These are phyloP conservation scores for Pterocles gutturalis DNA, from an alignment of 2,113 vertebrate species.

Conservation along the genomic window DNA sequence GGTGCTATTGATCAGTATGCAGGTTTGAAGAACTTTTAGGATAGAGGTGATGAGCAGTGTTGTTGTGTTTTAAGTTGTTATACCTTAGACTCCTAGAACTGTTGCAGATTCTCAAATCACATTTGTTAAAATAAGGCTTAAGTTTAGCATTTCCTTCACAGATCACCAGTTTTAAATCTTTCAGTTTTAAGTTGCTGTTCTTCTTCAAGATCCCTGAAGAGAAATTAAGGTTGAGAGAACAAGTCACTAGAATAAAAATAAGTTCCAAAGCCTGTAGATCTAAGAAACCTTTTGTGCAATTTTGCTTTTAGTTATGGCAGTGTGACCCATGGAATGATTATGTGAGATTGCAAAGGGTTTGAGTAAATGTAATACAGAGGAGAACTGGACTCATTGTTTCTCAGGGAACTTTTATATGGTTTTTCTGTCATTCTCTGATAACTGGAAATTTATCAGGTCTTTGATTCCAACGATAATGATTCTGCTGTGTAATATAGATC, in stretches of 20 bases:
- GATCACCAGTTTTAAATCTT: background rate
- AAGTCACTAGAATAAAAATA: background rate
- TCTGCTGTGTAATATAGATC: background rate
- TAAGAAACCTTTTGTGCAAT: background rate
- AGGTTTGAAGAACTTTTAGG: background rate
- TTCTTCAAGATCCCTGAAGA: accelerated
- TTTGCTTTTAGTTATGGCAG: background rate
- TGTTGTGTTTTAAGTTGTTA: background rate
- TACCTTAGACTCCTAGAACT: background rate
- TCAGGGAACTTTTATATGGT: background rate
- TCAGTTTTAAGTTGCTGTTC: background rate
- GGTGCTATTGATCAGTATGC: background rate
- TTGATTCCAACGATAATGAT: conserved; percentile 13
- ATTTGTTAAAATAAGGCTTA: background rate
- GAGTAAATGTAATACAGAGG: background rate
- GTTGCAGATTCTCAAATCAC: background rate
- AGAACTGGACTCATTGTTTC: background rate
- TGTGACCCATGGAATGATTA: background rate
- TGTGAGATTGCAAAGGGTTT: background rate
- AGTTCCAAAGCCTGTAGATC: background rate
- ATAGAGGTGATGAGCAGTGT: too few relatives aligned
- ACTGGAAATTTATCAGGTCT: conserved; percentile 21
- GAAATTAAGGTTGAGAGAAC: background rate
- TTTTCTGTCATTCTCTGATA: conserved; percentile 22
- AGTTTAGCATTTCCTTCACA: background rate